phyloP scores from a whole-genome alignment of 1,140 invertebrate genomes.

The Bombus huntii region DNA sequence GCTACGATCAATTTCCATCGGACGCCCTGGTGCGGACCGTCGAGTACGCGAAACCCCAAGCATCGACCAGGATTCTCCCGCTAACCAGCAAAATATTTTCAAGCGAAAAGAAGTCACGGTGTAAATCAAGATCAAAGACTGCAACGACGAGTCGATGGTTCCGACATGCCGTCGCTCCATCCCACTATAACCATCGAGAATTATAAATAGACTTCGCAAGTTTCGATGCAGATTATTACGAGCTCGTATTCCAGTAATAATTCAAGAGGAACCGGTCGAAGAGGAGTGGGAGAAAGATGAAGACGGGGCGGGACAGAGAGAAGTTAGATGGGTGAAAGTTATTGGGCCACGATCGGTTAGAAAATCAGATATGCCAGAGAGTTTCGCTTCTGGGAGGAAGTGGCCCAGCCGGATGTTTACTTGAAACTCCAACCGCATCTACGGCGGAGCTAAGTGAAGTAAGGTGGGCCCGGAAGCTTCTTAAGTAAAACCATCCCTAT shows the following conservation, averaged over 20 bases:
- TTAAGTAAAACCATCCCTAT: slow-evolving; percentile 69
- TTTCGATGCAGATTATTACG: slow-evolving; percentile 41
- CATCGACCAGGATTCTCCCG: background rate
- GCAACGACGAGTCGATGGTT: background rate
- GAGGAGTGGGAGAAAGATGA: too few relatives aligned
- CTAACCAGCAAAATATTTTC: slow-evolving; percentile 18
- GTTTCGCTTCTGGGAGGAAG: slow-evolving; percentile 66
- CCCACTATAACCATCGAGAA: slow-evolving; percentile 9
- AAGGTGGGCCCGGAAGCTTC: slow-evolving; percentile 67
- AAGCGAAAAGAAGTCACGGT: background rate
- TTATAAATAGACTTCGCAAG: slow-evolving; percentile 36
- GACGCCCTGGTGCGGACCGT: background rate
- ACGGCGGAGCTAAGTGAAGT: slow-evolving; percentile 62
- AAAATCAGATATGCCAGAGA: slow-evolving; percentile 67
- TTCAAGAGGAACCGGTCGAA: slow-evolving; percentile 5
- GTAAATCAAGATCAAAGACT: slow-evolving; percentile 6
- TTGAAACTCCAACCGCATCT: slow-evolving; percentile 72
- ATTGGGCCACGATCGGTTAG: slow-evolving; percentile 66
- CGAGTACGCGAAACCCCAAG: background rate
- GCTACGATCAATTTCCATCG: slow-evolving; percentile 16
- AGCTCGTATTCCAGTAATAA: slow-evolving; percentile 39
- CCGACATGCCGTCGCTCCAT: background rate
- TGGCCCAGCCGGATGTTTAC: slow-evolving; percentile 69
- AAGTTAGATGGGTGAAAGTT: slow-evolving; percentile 47
- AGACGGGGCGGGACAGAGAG: background rate